phyloP scores from a whole-genome alignment of 2,797 vertebrate genomes.

The Myioborus miniatus region DNA sequence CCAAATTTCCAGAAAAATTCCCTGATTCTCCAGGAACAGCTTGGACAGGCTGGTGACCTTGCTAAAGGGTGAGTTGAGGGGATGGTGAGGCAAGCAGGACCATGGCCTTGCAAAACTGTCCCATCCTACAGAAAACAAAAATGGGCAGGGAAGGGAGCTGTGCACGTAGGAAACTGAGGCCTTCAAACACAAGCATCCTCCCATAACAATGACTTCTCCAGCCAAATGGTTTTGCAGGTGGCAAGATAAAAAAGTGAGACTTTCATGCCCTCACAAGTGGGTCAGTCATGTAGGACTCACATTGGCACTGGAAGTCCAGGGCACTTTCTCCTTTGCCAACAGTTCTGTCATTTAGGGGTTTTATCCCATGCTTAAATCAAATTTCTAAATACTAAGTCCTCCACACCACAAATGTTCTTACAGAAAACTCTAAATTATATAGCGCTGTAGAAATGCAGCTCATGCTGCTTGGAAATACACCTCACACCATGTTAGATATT shows the following conservation, averaged over 20 bases:
- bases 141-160: neutral
- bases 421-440: neutral
- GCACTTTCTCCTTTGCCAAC: neutral
- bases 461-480: neutral
- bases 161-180: neutral
- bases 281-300: neutral
- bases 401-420: neutral
- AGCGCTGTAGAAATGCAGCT: neutral
- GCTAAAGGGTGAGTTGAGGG: neutral
- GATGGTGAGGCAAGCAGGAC: neutral
- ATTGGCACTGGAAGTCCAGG: neutral
- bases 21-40: neutral
- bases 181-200: neutral
- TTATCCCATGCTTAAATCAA: neutral
- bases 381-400: neutral
- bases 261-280: neutral
- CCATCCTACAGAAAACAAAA: neutral
- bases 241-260: neutral
- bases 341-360: neutral
- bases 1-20: neutral
- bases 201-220: neutral
- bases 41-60: neutral
- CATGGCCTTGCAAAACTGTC: neutral
- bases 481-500: neutral
- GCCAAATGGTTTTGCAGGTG: neutral